phyloP scores from a whole-genome alignment of 1,140 invertebrate species.

The Drosophila rufa region DNA sequence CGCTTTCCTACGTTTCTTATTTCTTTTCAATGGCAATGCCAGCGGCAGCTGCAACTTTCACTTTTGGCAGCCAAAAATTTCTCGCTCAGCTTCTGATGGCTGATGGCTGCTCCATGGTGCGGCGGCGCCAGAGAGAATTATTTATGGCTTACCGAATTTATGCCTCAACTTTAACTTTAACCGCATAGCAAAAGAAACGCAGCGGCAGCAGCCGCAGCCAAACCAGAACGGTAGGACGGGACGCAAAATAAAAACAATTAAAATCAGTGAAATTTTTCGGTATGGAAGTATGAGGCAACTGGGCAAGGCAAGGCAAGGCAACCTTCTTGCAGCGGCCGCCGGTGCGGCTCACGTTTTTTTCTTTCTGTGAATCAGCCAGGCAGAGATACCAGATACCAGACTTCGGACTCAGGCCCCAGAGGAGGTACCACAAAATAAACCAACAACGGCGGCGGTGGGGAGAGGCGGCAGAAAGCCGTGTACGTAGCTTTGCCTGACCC shows the following conservation, averaged over 20 bases:
- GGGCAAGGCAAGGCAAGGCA: constrained; percentile 14
- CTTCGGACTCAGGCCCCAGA: not conserved
- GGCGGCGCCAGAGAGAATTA: constrained; percentile 61
- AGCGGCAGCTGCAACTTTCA: constrained; percentile 80
- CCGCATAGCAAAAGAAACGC: constrained; percentile 53
- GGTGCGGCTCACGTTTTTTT: constrained; percentile 39
- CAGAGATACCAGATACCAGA: constrained; percentile 30
- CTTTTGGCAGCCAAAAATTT: constrained; percentile 82
- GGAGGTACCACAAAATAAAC: constrained; percentile 31
- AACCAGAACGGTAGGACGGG: constrained; percentile 70
- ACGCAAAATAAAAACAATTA: constrained; percentile 68
- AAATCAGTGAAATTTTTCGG: constrained; percentile 78
- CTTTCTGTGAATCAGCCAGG: constrained; percentile 41
- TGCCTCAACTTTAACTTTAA: constrained; percentile 76
- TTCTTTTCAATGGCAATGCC: constrained; percentile 75
- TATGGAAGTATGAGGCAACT: constrained; percentile 37
- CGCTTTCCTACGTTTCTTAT: constrained; percentile 69
- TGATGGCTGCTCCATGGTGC: constrained; percentile 36
- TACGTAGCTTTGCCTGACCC: constrained; percentile 60
- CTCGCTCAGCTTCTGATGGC: constrained; percentile 77
- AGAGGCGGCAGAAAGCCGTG: constrained; percentile 31
- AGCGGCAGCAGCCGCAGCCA: constrained; percentile 31
- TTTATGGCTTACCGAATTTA: constrained; percentile 77
- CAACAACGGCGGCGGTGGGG: constrained; percentile 21
- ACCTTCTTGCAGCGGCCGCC: constrained; percentile 38